Percentiles rank a stretch among this genome's conserved stretches.
Conservation (phyloP, 1,140 invertebrate species). For the Nymphalis io region DNA sequence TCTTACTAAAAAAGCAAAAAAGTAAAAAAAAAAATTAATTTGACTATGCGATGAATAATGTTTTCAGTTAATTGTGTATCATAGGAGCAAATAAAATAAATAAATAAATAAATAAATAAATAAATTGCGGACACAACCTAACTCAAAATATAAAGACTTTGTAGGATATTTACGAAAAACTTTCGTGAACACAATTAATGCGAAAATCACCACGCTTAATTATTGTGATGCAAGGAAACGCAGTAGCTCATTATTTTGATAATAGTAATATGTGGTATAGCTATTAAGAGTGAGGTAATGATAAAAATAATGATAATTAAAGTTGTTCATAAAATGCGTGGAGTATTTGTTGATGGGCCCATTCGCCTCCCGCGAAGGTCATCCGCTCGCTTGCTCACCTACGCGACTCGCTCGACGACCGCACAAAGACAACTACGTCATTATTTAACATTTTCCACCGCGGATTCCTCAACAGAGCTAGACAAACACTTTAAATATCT, state of each 20-base stretch:
- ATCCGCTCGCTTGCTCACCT: slow-evolving; percentile 57
- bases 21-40: too few species aligned
- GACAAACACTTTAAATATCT: slow-evolving; percentile 15
- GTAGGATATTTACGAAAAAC: not conserved
- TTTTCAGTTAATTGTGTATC: too few species aligned
- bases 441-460: slow-evolving; percentile 31
- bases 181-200: slow-evolving; percentile 1
- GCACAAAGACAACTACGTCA: slow-evolving; percentile 42
- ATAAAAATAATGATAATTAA: slow-evolving; percentile 52
- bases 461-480: slow-evolving; percentile 27
- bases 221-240: slow-evolving; percentile 15
- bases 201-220: not conserved
- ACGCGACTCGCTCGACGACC: slow-evolving; percentile 47
- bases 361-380: slow-evolving; percentile 68
- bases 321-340: slow-evolving; percentile 53
- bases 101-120: too few species aligned
- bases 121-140: not conserved
- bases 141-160: slow-evolving; percentile 12
- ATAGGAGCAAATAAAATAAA: too few species aligned
- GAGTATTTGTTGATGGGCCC: slow-evolving; percentile 60
- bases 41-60: too few species aligned
- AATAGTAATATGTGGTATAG: slow-evolving; percentile 5
- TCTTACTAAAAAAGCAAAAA: too few species aligned
- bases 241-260: slow-evolving; percentile 19
- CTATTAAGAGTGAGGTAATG: slow-evolving; percentile 32